phyloP scores from a whole-genome alignment of 2,888 invertebrate species.

The Ormyrus pomaceus region DNA sequence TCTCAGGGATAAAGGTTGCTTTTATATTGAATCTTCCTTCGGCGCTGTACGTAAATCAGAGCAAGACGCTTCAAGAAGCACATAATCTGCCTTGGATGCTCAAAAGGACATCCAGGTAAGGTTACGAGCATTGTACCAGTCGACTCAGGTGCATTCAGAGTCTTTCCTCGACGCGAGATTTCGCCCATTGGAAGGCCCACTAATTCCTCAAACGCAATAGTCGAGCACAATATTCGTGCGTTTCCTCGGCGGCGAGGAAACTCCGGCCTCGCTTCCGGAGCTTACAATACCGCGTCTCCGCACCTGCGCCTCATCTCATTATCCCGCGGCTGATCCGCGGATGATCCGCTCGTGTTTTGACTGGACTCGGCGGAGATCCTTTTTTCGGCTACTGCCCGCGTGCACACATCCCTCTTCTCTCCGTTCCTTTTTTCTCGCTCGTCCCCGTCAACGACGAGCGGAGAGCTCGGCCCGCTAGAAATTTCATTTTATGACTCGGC shows the following conservation, averaged over 20 bases:
- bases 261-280: slow-evolving; percentile 25
- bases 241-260: background rate
- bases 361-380: slow-evolving; percentile 52
- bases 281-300: background rate
- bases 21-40: too few species aligned
- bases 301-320: slow-evolving; percentile 40
- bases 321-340: slow-evolving; percentile 64
- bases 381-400: background rate
- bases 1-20: background rate
- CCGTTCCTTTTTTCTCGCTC: background rate
- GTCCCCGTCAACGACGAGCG: background rate
- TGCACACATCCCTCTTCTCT: background rate
- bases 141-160: too few species aligned
- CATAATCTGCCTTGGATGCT: too few species aligned
- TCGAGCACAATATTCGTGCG: background rate
- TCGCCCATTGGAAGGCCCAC: too few species aligned
- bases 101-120: too few species aligned
- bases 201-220: too few species aligned
- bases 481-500: slow-evolving; percentile 70
- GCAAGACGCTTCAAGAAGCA: too few species aligned
- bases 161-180: too few species aligned
- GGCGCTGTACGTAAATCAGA: too few species aligned
- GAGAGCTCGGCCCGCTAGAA: slow-evolving; percentile 16
- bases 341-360: slow-evolving; percentile 68
- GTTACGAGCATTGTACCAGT: too few species aligned